Evolutionary conservation across 2,888 invertebrate genomes (phyloP).

Genomic region (Eutolmus rufibarbis): DNA sequence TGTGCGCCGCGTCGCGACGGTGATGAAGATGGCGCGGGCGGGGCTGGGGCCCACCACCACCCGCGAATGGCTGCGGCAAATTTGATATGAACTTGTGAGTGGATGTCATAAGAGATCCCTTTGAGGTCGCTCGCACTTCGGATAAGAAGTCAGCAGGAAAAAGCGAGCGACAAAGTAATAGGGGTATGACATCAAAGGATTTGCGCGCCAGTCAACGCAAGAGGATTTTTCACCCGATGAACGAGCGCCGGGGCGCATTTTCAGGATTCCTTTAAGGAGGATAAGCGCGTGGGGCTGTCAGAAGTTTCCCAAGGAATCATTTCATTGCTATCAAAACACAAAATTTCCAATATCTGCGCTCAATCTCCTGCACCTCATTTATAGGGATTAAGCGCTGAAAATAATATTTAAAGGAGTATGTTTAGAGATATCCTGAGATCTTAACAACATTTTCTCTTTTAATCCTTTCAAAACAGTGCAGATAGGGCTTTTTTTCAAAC

Average conservation of each 20-base stretch:
- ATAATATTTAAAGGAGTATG: background rate
- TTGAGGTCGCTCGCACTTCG: constrained; percentile 20
- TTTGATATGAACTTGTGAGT: constrained; percentile 5
- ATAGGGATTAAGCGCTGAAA: background rate
- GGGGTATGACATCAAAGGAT: background rate
- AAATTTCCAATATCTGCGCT: constrained; percentile 4
- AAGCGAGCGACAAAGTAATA: background rate
- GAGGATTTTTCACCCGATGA: background rate
- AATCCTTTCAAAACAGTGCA: no score
- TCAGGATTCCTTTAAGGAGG: background rate
- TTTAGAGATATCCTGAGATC: background rate
- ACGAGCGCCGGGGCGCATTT: background rate
- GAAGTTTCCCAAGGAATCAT: background rate
- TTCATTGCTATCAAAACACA: background rate
- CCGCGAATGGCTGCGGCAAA: background rate
- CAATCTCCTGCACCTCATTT: background rate
- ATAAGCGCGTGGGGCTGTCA: background rate
- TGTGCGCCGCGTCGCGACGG: background rate
- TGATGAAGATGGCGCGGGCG: background rate
- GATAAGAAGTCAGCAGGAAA: background rate
- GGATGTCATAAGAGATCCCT: constrained; percentile 16
- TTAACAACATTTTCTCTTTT: background rate
- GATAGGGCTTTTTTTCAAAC: no score
- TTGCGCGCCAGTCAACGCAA: background rate
- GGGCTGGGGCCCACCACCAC: background rate